These are phyloP conservation scores for Xylota sylvarum DNA, from an alignment of 2,888 invertebrate species.

Conservation along the genomic window DNA sequence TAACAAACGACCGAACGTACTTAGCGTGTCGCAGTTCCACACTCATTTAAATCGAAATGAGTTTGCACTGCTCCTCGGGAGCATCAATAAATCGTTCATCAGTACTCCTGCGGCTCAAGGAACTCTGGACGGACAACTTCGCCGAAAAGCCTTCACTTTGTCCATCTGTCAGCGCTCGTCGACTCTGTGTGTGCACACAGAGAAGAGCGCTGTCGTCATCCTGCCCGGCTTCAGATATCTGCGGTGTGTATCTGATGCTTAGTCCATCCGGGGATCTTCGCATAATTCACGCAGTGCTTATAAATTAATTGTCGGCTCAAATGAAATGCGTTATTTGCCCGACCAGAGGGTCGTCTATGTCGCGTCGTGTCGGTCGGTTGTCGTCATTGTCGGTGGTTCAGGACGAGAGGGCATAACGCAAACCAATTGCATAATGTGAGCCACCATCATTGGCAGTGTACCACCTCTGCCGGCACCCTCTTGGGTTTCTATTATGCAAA, in stretches of 20 bases:
- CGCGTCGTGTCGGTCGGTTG: slow-evolving; percentile 20
- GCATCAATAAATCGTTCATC: slow-evolving; percentile 73
- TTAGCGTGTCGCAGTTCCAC: slow-evolving; percentile 65
- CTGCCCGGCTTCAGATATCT: slow-evolving; percentile 29
- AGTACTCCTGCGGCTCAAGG: slow-evolving; percentile 15
- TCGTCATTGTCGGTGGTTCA: slow-evolving; percentile 27
- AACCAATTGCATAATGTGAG: slow-evolving; percentile 71
- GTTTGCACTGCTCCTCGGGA: slow-evolving; percentile 34
- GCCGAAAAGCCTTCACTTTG: slow-evolving; percentile 62
- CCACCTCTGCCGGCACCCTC: slow-evolving; percentile 6
- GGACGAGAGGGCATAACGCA: slow-evolving; percentile 5
- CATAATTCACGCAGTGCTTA: slow-evolving; percentile 76
- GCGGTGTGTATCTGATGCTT: slow-evolving; percentile 36
- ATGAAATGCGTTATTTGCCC: slow-evolving; percentile 77
- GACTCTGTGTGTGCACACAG: slow-evolving; percentile 7
- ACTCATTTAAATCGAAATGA: slow-evolving; percentile 72
- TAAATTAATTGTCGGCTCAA: slow-evolving; percentile 78
- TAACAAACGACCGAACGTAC: slow-evolving; percentile 57
- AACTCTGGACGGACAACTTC: slow-evolving; percentile 42
- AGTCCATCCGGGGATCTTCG: slow-evolving; percentile 68
- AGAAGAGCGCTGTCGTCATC: slow-evolving; percentile 55
- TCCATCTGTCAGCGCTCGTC: slow-evolving; percentile 60
- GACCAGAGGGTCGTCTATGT: slow-evolving; percentile 37
- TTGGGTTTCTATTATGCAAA: slow-evolving; percentile 74
- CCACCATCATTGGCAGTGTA: slow-evolving; percentile 42